phyloP scores from a whole-genome alignment of 2,113 vertebrate genomes.

The Motacilla tschutschensis region DNA sequence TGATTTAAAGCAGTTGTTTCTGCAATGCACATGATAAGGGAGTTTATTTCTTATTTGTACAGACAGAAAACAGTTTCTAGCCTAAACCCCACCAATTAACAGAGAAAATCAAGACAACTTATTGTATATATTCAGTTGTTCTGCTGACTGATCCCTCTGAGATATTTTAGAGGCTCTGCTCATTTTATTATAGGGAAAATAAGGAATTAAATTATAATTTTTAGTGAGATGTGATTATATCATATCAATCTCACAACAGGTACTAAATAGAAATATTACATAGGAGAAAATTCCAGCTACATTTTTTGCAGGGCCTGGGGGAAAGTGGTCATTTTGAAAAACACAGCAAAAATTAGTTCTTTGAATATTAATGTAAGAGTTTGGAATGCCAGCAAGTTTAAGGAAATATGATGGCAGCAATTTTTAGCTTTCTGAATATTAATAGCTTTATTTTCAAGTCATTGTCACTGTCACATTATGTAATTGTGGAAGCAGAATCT shows the following conservation, averaged over 20 bases:
- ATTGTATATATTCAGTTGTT: background rate
- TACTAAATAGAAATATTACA: background rate
- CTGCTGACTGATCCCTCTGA: background rate
- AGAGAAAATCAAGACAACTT: background rate
- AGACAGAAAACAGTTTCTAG: background rate
- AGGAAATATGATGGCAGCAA: background rate
- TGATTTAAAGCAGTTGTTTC: background rate
- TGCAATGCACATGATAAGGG: background rate
- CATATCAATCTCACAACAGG: background rate
- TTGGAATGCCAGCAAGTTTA: background rate
- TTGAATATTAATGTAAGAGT: background rate
- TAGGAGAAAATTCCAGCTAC: background rate
- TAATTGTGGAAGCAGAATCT: background rate
- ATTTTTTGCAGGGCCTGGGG: background rate
- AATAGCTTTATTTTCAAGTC: slow-evolving; percentile 23
- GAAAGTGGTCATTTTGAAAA: background rate
- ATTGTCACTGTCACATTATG: background rate
- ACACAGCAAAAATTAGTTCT: background rate
- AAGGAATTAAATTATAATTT: background rate
- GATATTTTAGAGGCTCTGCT: background rate
- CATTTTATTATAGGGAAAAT: background rate
- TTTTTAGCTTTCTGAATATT: slow-evolving; percentile 44
- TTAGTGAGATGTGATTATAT: background rate
- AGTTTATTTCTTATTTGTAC: background rate
- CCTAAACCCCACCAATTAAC: background rate